These are phyloP conservation scores for Sebastes baramenuke DNA, from an alignment of 2,797 vertebrate species.

Conservation along the genomic window DNA sequence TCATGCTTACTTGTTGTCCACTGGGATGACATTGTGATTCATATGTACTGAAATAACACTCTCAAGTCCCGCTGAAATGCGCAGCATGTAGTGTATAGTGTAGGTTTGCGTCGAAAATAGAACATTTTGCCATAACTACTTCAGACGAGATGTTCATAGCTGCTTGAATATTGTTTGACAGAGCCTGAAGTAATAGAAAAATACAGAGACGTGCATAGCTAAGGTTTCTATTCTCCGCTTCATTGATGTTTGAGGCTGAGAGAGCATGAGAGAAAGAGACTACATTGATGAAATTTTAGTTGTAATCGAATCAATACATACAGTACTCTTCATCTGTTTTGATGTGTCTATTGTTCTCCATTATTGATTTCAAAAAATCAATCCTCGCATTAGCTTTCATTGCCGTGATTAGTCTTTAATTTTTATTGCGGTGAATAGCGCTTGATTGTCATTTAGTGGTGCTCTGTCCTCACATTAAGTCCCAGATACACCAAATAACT, in stretches of 20 bases:
- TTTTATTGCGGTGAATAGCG: slow-evolving; percentile 40
- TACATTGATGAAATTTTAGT: slow-evolving; percentile 37
- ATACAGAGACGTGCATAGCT: not conserved
- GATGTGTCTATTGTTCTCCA: slow-evolving; percentile 63
- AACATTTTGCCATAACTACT: not conserved
- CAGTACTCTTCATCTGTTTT: slow-evolving; percentile 52
- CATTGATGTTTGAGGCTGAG: slow-evolving; percentile 14
- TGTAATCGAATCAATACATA: slow-evolving; percentile 62
- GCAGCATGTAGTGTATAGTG: not conserved
- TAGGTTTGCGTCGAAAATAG: not conserved
- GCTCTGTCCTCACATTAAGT: slow-evolving; percentile 43
- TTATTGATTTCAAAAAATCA: slow-evolving; percentile 61
- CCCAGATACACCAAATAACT: slow-evolving; percentile 51
- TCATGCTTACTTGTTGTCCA: slow-evolving; percentile 45
- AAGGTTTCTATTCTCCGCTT: not conserved
- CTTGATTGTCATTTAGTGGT: slow-evolving; percentile 46
- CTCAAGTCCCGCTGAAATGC: not conserved
- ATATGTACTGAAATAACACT: slow-evolving; percentile 46
- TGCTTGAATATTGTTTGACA: slow-evolving; percentile 11
- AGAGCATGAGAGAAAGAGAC: slow-evolving; percentile 1
- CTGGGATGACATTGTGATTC: slow-evolving; percentile 45
- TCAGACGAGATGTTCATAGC: not conserved
- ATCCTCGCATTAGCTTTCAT: slow-evolving; percentile 51
- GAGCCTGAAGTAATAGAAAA: not conserved
- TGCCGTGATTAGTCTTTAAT: slow-evolving; percentile 48